Percentiles rank a stretch among this genome's conserved stretches.
Conservation (phyloP, 2,797 vertebrate species). For the Netta rufina region DNA sequence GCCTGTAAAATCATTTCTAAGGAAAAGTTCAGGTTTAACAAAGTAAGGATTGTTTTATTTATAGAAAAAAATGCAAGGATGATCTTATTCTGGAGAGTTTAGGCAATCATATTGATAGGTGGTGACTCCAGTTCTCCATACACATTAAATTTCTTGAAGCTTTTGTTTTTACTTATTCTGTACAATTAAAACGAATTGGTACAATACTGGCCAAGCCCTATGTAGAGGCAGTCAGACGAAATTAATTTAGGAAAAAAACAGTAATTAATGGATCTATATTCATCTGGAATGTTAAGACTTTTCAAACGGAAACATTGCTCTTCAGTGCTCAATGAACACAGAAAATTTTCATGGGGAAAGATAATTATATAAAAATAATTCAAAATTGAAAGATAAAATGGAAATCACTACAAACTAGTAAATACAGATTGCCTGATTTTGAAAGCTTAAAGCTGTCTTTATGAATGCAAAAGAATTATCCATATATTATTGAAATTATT, state of each 20-base stretch:
- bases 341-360: background rate
- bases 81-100: background rate
- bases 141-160: background rate
- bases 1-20: background rate
- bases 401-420: slow-evolving; percentile 19
- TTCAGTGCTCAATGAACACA: background rate
- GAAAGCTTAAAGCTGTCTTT: slow-evolving; percentile 8
- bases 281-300: background rate
- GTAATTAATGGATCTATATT: background rate
- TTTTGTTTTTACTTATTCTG: background rate
- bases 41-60: background rate
- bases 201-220: background rate
- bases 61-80: background rate
- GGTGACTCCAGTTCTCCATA: background rate
- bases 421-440: slow-evolving; percentile 31
- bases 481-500: slow-evolving; percentile 7
- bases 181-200: background rate
- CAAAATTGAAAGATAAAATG: slow-evolving; percentile 32
- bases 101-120: background rate
- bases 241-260: background rate
- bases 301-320: background rate
- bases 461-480: background rate
- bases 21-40: background rate
- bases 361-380: slow-evolving; percentile 21
- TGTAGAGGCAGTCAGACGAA: background rate